Base-by-base conservation (phyloP, 2,888 invertebrate species). In the Itoplectis maculator region DNA sequence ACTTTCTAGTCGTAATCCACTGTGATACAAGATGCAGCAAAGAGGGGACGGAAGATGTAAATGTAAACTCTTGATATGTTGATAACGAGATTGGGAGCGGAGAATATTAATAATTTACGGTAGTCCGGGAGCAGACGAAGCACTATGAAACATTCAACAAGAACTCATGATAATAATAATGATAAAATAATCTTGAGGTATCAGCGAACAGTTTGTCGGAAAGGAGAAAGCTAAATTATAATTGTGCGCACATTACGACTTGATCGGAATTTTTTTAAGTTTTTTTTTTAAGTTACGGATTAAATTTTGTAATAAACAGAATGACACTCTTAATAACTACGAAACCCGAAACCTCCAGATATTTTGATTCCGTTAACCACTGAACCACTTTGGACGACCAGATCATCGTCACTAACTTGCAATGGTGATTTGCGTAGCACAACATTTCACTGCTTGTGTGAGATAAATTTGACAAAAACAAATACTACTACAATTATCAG, bases 1-100 rank as follows among this genome's bases (percentile, higher is more conserved):
- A 82, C 76, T 84, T 81, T 82, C 78, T 76, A 80, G 81, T 77
- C 82, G 84, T 82, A 83, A 86, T 86, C 81, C 82, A 86, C 74
- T 82, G 85, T 86, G 86, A 84, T 84, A 84, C 75, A 76, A 40
- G 45, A 42, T 11, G 49, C n/a, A 68, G 13, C 61, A 51, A 15
- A 45, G 42, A 29, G 56, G n/a, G 45, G 29, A 68, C 29, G 42
- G 47, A 65, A 54, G 6, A 42, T 47, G 63, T 49, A 42, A 56
- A 54, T 15, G 13, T 49, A 37, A 51, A 47, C 51, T 20, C n/a
- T 65, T 23, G 23, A 37, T 61, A 63, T 35, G 35, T 23, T 76
- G 15, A 76, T 76, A 37, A 76, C 59, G 68, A 29, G 45, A 29
- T 51, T 11, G 40, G 45, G 45, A 72, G 59, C 6, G 61, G 40